Conservation (phyloP, 2,888 invertebrate genomes). For the Dascillus cervinus region DNA sequence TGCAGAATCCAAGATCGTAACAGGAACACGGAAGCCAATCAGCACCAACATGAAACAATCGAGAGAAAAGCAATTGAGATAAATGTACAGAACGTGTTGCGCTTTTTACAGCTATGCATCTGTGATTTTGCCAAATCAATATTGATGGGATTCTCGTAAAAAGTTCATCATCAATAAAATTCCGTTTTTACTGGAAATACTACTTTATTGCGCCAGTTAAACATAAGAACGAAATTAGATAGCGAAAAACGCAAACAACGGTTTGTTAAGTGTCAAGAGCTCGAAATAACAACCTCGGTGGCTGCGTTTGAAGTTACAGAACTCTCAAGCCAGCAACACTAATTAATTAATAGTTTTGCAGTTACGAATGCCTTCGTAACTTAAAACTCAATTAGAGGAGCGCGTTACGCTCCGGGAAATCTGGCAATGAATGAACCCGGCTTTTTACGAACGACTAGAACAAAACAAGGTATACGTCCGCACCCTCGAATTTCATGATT, state of each 20-base stretch:
- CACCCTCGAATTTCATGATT: slow-evolving; percentile 30
- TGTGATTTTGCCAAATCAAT: slow-evolving; percentile 32
- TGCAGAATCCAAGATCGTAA: slow-evolving; percentile 31
- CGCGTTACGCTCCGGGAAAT: slow-evolving; percentile 18
- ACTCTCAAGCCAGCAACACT: slow-evolving; percentile 25
- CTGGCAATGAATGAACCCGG: slow-evolving; percentile 17
- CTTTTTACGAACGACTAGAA: slow-evolving; percentile 18
- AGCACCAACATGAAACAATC: slow-evolving; percentile 47
- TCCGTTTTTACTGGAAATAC: slow-evolving; percentile 8
- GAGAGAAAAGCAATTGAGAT: slow-evolving; percentile 42
- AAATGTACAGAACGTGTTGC: slow-evolving; percentile 36
- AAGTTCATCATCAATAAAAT: slow-evolving; percentile 33
- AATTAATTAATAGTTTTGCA: slow-evolving; percentile 30
- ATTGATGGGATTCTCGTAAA: slow-evolving; percentile 34
- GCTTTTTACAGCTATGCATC: slow-evolving; percentile 31
- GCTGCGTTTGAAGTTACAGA: no score
- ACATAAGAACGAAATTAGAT: slow-evolving; percentile 9
- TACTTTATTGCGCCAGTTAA: slow-evolving; percentile 7
- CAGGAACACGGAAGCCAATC: slow-evolving; percentile 30
- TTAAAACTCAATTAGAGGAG: slow-evolving; percentile 27
- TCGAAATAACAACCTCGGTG: no score
- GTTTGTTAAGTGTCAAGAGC: no score
- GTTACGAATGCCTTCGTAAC: slow-evolving; percentile 27
- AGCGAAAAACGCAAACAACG: no score
- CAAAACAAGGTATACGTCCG: slow-evolving; percentile 26